Evolutionary conservation across 2,113 vertebrate genomes (phyloP).

Genomic region (Neotoma lepida): DNA sequence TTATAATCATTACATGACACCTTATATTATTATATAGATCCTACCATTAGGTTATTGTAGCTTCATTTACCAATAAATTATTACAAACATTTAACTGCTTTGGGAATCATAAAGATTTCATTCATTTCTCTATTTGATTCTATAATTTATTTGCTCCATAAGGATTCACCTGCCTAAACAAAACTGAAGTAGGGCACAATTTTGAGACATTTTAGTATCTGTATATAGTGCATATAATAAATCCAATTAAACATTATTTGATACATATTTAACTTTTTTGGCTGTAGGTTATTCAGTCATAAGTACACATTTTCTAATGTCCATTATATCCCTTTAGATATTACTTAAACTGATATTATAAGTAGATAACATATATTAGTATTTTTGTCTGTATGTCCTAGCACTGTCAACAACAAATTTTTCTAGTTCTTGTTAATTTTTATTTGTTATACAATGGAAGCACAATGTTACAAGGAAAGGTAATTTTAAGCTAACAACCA

Average conservation of each 20-base stretch:
- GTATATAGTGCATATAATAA: constrained; percentile 92
- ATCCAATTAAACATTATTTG: constrained; percentile 92
- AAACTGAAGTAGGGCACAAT: constrained; percentile 85
- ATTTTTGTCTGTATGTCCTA: constrained; percentile 92
- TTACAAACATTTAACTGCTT: constrained; percentile 76
- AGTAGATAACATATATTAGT: constrained; percentile 89
- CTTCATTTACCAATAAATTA: constrained; percentile 81
- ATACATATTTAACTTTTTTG: constrained; percentile 92
- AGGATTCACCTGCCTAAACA: constrained; percentile 85
- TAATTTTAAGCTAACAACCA: constrained; percentile 93
- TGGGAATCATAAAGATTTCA: constrained; percentile 75
- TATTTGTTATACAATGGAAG: constrained; percentile 94
- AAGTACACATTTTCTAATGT: constrained; percentile 89
- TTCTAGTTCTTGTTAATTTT: constrained; percentile 89
- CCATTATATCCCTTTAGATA: constrained; percentile 87
- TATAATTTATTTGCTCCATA: constrained; percentile 87
- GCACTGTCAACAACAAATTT: constrained; percentile 88
- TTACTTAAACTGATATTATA: constrained; percentile 87
- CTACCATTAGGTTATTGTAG: constrained; percentile 77
- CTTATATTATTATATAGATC: constrained; percentile 77
- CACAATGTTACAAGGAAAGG: constrained; percentile 97
- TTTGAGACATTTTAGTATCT: constrained; percentile 89
- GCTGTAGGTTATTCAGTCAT: constrained; percentile 89
- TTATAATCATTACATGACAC: constrained; percentile 74
- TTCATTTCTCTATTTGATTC: constrained; percentile 83